Evolutionary conservation across 2,113 vertebrate genomes (phyloP).

Genomic region (Campylomormyrus numenius): DNA sequence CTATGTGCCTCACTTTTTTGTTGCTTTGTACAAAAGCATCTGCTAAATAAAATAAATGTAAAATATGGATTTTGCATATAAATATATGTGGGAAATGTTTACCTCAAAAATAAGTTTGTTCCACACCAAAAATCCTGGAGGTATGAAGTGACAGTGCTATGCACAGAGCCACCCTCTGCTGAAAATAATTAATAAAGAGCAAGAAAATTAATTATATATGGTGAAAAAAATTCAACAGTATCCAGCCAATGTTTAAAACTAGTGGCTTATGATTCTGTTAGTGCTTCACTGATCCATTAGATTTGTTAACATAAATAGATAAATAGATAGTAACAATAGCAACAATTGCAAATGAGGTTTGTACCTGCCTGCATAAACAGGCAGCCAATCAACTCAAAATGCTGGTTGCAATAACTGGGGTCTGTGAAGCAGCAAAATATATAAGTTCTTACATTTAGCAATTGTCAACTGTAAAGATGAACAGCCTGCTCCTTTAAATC

Average conservation of each 20-base stretch:
- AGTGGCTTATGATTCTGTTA: neutral
- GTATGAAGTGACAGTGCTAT: neutral
- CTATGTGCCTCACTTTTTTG: neutral
- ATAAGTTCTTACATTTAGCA: neutral
- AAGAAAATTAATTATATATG: neutral
- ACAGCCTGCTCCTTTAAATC: neutral
- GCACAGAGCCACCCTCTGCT: neutral
- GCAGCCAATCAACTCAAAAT: neutral
- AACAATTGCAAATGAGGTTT: neutral
- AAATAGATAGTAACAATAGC: neutral
- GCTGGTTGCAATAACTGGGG: neutral
- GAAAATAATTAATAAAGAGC: neutral
- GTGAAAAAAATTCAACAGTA: neutral
- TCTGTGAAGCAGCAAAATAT: neutral
- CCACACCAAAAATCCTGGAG: neutral
- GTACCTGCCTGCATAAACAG: neutral
- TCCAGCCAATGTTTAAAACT: neutral
- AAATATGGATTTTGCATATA: neutral
- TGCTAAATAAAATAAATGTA: neutral
- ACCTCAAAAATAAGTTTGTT: neutral
- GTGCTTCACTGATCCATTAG: neutral
- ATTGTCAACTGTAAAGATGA: neutral
- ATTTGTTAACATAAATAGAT: neutral
- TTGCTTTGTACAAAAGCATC: neutral
- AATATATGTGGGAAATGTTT: neutral